Base-by-base conservation (phyloP, 2,113 vertebrate species). In the Corythornis cristatus region DNA sequence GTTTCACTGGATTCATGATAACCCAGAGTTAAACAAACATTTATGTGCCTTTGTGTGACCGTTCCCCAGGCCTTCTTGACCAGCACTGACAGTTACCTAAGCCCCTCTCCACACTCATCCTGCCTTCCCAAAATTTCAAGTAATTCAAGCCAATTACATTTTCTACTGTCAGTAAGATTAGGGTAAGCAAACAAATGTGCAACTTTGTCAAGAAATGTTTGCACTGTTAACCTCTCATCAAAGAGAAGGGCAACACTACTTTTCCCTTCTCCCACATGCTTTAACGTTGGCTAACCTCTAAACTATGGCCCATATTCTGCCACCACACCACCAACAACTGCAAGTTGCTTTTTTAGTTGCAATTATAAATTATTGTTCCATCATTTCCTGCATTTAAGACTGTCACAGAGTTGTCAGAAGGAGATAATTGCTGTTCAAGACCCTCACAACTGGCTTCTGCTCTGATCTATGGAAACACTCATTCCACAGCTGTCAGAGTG, bases 401-500 rank as follows among this genome's bases (percentile, higher is more conserved):
- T 95, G 77, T 79, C 40, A 50, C 57, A 71, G 50, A 68, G 29
- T 56, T 95, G 94, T 96, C 83, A 95, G 67, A 86, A 94, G 53
- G 40, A 50, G 2, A 15, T 95, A 96, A 96, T 48, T 97, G 89
- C 88, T 62, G 57, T 22, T n/a, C 8, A 3, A 94, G 87, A 89
- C 84, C 90, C 97, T 96, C 97, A 96, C 21, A 61, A 94, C 31
- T 16, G 29, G 65, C 93, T 95, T 92, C 79, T 65, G 28, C 85
- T 97, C 97, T 97, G 90, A 98, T 97, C 89, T 96, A 45, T 56
- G 89, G 90, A 95, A 97, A 91, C 94, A 96, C 96, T 98, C 97
- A 88, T 98, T 98, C 97, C 89, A 97, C 93, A 97, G 97, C 98
- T 98, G 97, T 96, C 98, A 97, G 88, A 91, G 74, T 5, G 92